These are phyloP conservation scores for Entomyzon cyanotis DNA, from an alignment of 2,113 vertebrate genomes.

Conservation along the genomic window DNA sequence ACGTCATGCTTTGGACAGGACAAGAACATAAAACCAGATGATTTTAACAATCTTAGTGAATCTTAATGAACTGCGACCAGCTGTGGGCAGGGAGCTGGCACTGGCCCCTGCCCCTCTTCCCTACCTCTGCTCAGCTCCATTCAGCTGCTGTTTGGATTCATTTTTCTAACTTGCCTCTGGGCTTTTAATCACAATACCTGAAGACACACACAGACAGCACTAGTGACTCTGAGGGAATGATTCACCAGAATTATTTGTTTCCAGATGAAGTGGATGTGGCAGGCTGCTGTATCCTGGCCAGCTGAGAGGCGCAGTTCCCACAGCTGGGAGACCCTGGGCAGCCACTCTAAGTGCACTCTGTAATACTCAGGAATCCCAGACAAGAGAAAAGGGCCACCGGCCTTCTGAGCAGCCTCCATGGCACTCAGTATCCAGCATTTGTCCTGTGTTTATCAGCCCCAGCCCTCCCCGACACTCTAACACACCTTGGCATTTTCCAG, in stretches of 20 bases:
- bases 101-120: fast-evolving
- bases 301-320: background rate
- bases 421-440: too few relatives aligned
- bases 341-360: background rate
- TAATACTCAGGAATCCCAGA: background rate
- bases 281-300: background rate
- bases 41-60: background rate
- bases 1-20: fast-evolving
- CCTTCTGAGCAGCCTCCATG: background rate
- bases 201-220: background rate
- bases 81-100: background rate
- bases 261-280: background rate
- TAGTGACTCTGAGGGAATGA: background rate
- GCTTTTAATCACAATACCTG: background rate
- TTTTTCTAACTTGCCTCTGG: background rate
- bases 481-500: background rate
- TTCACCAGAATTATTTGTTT: background rate
- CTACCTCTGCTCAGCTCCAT: background rate
- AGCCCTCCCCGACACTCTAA: background rate
- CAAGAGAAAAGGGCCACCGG: fast-evolving
- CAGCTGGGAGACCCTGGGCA: background rate
- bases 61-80: background rate
- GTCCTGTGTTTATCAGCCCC: fast-evolving
- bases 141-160: background rate
- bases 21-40: background rate